Evolutionary conservation across 2,888 invertebrate species (phyloP).

Genomic region (Synergus laeviventris): DNA sequence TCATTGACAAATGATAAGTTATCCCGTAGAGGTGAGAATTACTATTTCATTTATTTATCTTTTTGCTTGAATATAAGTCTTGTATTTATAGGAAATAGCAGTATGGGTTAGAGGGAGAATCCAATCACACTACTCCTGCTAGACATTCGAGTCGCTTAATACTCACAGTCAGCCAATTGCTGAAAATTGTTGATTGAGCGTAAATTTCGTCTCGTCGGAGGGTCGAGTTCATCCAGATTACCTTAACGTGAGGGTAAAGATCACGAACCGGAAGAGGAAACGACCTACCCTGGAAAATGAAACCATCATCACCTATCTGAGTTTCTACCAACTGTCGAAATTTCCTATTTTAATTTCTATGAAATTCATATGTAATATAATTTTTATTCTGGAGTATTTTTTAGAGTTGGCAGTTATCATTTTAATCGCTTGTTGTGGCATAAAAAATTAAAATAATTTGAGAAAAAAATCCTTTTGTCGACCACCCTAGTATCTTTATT

Average conservation of each 20-base stretch:
- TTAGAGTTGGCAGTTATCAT: too few relatives aligned
- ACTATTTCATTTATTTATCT: background rate
- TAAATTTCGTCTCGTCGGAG: constrained; percentile 1
- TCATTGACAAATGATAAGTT: too few relatives aligned
- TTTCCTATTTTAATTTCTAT: background rate
- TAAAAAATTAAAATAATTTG: too few relatives aligned
- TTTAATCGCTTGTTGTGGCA: too few relatives aligned
- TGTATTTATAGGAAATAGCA: background rate
- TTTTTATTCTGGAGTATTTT: too few relatives aligned
- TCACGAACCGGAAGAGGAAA: constrained; percentile 22
- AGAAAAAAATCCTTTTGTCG: too few relatives aligned
- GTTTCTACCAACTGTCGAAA: background rate
- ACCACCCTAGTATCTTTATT: too few relatives aligned
- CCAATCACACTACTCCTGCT: background rate
- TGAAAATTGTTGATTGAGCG: constrained; percentile 18
- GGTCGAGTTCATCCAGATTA: constrained; percentile 15
- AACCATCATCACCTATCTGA: background rate
- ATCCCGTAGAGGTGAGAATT: too few relatives aligned
- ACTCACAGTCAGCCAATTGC: constrained; percentile 13
- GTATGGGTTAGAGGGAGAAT: background rate
- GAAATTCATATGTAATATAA: background rate
- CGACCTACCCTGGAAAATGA: background rate
- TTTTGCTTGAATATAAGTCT: background rate
- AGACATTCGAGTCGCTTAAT: background rate
- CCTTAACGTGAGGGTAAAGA: constrained; percentile 6